phyloP scores from a whole-genome alignment of 2,113 vertebrate species.

The Chunga burmeisteri region DNA sequence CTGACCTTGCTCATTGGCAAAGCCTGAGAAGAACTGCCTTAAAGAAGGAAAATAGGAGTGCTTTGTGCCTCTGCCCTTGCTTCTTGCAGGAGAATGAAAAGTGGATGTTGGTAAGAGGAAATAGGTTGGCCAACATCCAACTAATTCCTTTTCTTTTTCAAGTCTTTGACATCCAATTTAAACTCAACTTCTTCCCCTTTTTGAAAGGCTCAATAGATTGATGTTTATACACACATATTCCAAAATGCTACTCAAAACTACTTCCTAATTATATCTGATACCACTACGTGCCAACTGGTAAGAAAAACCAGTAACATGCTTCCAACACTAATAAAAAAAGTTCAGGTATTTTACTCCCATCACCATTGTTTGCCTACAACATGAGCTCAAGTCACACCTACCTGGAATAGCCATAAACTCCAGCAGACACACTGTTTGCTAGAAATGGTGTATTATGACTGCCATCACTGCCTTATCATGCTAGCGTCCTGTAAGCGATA shows the following conservation, averaged over 20 bases:
- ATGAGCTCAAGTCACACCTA: neutral
- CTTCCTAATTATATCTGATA: neutral
- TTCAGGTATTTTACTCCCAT: neutral
- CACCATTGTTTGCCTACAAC: neutral
- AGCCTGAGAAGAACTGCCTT: neutral
- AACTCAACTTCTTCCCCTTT: neutral
- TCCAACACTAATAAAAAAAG: neutral
- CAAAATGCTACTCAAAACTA: neutral
- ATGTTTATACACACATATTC: neutral
- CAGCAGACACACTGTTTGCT: neutral
- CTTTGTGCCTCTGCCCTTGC: neutral
- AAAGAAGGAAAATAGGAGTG: neutral
- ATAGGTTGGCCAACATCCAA: neutral
- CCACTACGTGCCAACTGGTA: neutral
- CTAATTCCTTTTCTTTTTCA: neutral
- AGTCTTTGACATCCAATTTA: neutral
- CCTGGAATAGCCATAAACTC: neutral
- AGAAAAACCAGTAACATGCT: neutral
- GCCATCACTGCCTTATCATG: neutral
- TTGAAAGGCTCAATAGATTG: neutral
- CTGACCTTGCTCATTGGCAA: neutral
- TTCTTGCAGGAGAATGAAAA: neutral
- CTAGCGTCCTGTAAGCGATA: accelerated
- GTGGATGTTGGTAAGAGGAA: neutral
- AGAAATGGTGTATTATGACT: neutral